These are phyloP conservation scores for Clunio marinus DNA, from an alignment of 2,888 invertebrate species.

Conservation along the genomic window DNA sequence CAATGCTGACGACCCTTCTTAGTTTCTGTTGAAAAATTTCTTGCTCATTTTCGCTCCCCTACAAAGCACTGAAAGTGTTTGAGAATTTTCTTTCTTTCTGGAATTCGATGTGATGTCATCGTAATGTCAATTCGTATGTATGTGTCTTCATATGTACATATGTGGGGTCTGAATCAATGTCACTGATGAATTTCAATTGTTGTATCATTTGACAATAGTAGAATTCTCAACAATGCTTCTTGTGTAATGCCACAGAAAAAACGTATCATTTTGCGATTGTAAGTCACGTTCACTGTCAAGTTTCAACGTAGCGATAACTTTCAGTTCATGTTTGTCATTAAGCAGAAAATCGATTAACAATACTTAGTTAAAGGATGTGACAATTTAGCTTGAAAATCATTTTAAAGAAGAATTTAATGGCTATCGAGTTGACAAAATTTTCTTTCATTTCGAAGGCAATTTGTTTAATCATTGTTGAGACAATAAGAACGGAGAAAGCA, in stretches of 20 bases:
- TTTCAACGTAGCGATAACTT: no score
- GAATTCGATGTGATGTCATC: neutral
- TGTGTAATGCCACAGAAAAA: no score
- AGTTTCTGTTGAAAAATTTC: neutral
- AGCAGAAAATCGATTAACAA: neutral
- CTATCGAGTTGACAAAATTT: neutral
- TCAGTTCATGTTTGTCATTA: neutral
- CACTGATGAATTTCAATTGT: slow-evolving; percentile 10
- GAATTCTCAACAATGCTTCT: no score
- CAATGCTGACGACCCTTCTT: neutral
- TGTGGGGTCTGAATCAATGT: neutral
- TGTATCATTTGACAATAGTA: no score
- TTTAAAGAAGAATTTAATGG: no score
- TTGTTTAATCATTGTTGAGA: slow-evolving; percentile 1
- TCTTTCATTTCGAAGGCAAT: neutral
- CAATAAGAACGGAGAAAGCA: slow-evolving; percentile 1
- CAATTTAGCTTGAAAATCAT: neutral
- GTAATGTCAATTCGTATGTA: neutral
- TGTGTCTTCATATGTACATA: neutral
- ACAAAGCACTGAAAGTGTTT: no score
- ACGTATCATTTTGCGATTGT: no score
- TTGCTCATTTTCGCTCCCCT: neutral
- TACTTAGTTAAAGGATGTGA: slow-evolving; percentile 16
- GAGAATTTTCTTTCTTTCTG: no score
- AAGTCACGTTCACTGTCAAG: neutral